phyloP scores from a whole-genome alignment of 2,797 vertebrate species.

The Falco berigora region DNA sequence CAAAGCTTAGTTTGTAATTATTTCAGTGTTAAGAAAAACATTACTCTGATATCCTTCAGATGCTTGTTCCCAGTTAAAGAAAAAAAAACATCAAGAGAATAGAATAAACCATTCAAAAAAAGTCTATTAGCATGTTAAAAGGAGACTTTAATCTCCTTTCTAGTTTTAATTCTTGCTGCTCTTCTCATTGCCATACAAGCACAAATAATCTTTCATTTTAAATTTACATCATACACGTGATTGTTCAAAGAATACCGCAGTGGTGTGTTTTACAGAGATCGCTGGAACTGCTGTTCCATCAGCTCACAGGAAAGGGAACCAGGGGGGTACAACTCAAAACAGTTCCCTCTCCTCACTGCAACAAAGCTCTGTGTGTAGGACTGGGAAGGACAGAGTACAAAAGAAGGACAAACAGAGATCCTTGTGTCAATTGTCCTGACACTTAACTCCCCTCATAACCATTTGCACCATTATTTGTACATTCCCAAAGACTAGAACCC shows the following conservation, averaged over 20 bases:
- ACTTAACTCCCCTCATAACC: background rate
- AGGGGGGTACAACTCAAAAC: background rate
- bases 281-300: background rate
- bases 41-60: background rate
- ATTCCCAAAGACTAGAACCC: background rate
- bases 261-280: background rate
- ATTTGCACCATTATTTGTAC: background rate
- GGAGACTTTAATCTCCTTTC: background rate
- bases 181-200: background rate
- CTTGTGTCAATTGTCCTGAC: background rate
- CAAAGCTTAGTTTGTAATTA: background rate
- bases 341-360: background rate
- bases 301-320: background rate
- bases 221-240: background rate
- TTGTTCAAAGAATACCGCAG: background rate
- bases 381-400: background rate
- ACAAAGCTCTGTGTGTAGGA: rapidly evolving
- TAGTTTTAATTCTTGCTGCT: background rate
- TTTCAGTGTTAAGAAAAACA: background rate
- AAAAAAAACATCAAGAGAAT: background rate
- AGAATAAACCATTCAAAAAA: background rate
- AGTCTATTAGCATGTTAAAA: background rate
- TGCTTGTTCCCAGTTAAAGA: background rate
- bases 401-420: background rate
- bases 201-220: background rate